Percentiles rank a stretch among this genome's conserved stretches.
phyloP scores from a whole-genome alignment of 2,797 vertebrate species.

The Petrocephalus sullivani region DNA sequence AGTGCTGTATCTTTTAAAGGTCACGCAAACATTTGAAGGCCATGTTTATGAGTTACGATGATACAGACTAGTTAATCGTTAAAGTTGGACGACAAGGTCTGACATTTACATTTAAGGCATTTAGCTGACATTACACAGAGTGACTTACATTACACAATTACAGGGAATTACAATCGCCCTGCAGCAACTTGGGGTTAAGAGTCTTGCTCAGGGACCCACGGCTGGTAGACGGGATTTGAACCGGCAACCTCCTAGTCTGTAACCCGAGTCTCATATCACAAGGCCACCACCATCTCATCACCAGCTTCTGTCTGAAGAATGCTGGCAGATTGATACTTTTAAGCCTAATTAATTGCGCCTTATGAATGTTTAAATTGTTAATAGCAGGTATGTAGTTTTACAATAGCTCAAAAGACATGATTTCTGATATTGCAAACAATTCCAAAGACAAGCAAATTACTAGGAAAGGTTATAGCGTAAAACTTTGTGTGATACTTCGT shows the following conservation, averaged over 20 bases:
- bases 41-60: not conserved
- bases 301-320: not conserved
- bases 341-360: not conserved
- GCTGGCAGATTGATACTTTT: not conserved
- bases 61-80: not conserved
- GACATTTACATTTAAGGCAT: too few species aligned
- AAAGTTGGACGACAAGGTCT: not conserved
- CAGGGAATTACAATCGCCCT: too few species aligned
- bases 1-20: not conserved
- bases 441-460: not conserved
- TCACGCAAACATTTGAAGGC: not conserved
- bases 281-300: too few species aligned
- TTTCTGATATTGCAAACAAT: not conserved
- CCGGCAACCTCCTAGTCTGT: too few species aligned
- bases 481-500: not conserved
- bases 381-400: not conserved
- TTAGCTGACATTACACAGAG: too few species aligned
- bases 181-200: too few species aligned
- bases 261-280: too few species aligned
- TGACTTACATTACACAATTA: too few species aligned
- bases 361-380: not conserved
- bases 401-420: not conserved
- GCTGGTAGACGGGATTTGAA: too few species aligned
- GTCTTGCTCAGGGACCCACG: too few species aligned
- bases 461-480: not conserved